A percentile compares a stretch with the other conserved stretches of the same genome.
Conservation (phyloP, 2,888 invertebrate genomes). For the Stomorhina lunata region DNA sequence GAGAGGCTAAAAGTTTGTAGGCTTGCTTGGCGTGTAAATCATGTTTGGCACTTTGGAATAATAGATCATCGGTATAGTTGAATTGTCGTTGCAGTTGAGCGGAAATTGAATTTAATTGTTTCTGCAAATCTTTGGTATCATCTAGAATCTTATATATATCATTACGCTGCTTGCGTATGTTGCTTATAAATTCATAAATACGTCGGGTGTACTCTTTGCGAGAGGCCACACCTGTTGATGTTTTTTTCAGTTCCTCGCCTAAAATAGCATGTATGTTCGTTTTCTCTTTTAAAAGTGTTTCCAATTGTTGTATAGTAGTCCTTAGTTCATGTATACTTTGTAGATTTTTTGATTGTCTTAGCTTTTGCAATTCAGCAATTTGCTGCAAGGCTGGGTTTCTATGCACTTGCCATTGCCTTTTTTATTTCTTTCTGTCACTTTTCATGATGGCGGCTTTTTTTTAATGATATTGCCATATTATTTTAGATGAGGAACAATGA, state of each 20-base stretch:
- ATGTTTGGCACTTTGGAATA: constrained; percentile 94
- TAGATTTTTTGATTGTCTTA: constrained; percentile 73
- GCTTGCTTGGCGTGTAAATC: constrained; percentile 92
- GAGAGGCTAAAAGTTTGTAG: constrained; percentile 92
- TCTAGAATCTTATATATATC: constrained; percentile 95
- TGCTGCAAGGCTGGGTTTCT: constrained; percentile 83
- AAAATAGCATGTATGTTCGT: constrained; percentile 79
- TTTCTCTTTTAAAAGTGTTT: constrained; percentile 77
- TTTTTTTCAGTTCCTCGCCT: constrained; percentile 76
- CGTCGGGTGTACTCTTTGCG: constrained; percentile 93
- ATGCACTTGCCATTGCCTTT: constrained; percentile 88
- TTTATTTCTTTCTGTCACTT: no score
- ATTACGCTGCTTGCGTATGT: constrained; percentile 95
- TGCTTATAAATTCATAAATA: constrained; percentile 96
- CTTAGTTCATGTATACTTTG: constrained; percentile 72
- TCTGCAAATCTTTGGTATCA: constrained; percentile 94
- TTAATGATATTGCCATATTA: no score
- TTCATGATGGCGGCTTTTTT: no score
- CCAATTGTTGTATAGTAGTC: constrained; percentile 77
- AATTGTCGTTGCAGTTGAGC: constrained; percentile 97
- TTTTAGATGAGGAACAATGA: no score
- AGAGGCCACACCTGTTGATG: constrained; percentile 71
- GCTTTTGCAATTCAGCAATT: constrained; percentile 72
- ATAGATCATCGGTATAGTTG: constrained; percentile 94
- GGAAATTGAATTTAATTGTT: constrained; percentile 94